These are phyloP conservation scores for Drosophila anomalata DNA, from an alignment of 2,888 invertebrate species.

Conservation along the genomic window DNA sequence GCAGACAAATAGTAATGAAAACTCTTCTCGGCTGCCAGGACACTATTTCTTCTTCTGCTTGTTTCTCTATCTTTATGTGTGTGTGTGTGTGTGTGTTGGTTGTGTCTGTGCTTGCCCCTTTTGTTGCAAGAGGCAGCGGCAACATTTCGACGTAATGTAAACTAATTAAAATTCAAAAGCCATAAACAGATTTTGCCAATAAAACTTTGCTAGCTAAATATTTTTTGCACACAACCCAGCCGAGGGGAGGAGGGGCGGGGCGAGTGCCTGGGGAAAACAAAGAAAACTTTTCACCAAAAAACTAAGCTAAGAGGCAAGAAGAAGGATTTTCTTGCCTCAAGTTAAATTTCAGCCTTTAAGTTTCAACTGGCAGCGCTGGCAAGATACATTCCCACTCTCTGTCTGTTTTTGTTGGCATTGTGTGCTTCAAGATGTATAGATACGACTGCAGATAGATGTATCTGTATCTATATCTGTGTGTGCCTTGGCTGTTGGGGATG, in stretches of 20 bases:
- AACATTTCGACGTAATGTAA: constrained; percentile 81
- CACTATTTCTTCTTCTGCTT: constrained; percentile 59
- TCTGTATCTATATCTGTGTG: constrained; percentile 44
- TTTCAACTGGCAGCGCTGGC: constrained; percentile 21
- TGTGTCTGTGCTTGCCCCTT: constrained; percentile 15
- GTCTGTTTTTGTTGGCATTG: constrained; percentile 48
- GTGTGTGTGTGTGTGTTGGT: not conserved
- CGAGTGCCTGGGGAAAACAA: constrained; percentile 52
- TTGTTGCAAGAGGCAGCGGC: constrained; percentile 51
- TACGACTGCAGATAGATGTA: constrained; percentile 50
- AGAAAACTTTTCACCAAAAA: constrained; percentile 66
- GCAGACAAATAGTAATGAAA: constrained; percentile 79
- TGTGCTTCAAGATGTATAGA: constrained; percentile 59
- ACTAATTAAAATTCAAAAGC: constrained; percentile 84
- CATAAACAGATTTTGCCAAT: constrained; percentile 83
- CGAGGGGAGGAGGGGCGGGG: not conserved
- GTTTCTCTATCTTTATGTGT: constrained; percentile 5
- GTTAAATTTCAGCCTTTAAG: constrained; percentile 68
- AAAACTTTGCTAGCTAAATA: constrained; percentile 82
- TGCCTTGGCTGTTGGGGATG: constrained; percentile 36
- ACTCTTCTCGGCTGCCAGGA: constrained; percentile 66
- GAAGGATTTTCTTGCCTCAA: constrained; percentile 53
- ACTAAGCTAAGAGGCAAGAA: constrained; percentile 29
- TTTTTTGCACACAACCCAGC: constrained; percentile 59
- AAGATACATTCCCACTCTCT: constrained; percentile 21